A percentile compares a stretch with the other conserved stretches of the same genome.
Evolutionary conservation across 2,113 vertebrate genomes (phyloP).

Genomic region (Dryoscopus gambensis): DNA sequence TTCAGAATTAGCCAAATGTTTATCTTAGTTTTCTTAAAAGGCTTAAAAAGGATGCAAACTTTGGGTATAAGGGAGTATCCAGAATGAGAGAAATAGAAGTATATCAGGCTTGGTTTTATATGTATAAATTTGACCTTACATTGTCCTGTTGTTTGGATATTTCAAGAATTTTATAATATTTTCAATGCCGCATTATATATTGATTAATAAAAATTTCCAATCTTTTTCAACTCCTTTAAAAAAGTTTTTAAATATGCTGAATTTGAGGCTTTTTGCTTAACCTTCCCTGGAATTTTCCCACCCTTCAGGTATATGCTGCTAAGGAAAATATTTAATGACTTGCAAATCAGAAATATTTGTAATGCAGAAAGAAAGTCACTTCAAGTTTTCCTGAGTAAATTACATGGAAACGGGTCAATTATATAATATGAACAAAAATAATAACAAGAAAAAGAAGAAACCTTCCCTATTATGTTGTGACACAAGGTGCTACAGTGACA

Average conservation of each 20-base stretch:
- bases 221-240: neutral
- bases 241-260: neutral
- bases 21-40: neutral
- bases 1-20: neutral
- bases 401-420: slow-evolving; percentile 35
- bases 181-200: neutral
- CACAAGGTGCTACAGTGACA: neutral
- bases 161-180: neutral
- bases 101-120: neutral
- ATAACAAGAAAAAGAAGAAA: neutral
- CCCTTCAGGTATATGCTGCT: neutral
- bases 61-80: neutral
- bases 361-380: neutral
- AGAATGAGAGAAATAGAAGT: neutral
- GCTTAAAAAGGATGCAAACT: neutral
- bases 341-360: slow-evolving; percentile 16
- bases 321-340: neutral
- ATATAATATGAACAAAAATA: neutral
- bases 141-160: neutral
- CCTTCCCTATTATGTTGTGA: neutral
- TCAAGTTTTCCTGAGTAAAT: slow-evolving; percentile 15
- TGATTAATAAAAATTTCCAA: neutral
- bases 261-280: neutral
- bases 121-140: neutral
- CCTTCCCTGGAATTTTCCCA: neutral